These are phyloP conservation scores for Epinotia bilunana DNA, from an alignment of 2,888 invertebrate genomes.

Conservation along the genomic window DNA sequence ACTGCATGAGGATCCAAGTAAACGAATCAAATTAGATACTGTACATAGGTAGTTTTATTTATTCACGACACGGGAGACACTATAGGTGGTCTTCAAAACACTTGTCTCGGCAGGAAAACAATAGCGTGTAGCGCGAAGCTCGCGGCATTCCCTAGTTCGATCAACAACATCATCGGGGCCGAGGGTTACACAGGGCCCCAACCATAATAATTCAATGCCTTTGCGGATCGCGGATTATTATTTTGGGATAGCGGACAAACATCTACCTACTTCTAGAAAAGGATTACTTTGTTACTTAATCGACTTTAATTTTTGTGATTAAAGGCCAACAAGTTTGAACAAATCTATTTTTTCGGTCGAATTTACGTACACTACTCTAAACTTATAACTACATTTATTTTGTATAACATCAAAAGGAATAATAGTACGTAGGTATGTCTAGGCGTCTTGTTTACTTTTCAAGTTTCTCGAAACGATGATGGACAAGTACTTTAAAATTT, in stretches of 20 bases:
- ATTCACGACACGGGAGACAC: slow-evolving; percentile 44
- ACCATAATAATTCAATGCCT: background rate
- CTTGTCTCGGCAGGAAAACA: slow-evolving; percentile 52
- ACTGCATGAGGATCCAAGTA: background rate
- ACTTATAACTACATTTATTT: too few species aligned
- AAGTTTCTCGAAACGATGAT: too few species aligned
- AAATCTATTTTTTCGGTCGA: too few species aligned
- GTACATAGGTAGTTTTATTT: background rate
- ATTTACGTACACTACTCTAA: too few species aligned
- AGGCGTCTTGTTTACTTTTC: too few species aligned
- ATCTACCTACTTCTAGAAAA: background rate
- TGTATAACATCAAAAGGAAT: too few species aligned
- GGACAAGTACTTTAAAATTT: too few species aligned
- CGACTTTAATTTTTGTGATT: too few species aligned
- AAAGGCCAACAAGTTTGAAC: too few species aligned
- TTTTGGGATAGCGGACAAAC: background rate
- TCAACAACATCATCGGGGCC: background rate
- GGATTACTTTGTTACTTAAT: background rate
- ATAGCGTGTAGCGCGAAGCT: slow-evolving; percentile 49
- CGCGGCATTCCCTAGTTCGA: background rate
- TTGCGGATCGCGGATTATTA: background rate
- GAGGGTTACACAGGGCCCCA: background rate
- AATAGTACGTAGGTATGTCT: too few species aligned
- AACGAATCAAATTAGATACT: slow-evolving; percentile 9
- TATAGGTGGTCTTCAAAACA: slow-evolving; percentile 63